Percentiles rank a stretch among this genome's conserved stretches.
Evolutionary conservation across 2,888 invertebrate species (phyloP).

Genomic region (Zonitis immaculata): DNA sequence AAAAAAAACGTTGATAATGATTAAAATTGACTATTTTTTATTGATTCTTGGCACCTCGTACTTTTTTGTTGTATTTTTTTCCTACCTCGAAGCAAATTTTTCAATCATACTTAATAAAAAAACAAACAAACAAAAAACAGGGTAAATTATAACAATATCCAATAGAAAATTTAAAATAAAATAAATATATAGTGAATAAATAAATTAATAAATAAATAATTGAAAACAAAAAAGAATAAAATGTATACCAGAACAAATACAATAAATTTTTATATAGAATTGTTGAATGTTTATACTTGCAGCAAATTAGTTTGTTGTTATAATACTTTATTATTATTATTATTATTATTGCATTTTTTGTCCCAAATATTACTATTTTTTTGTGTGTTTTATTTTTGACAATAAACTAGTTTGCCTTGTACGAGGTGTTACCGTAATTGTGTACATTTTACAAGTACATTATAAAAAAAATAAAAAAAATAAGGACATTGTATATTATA

Average conservation of each 20-base stretch:
- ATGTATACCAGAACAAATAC: constrained; percentile 38
- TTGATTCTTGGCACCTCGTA: constrained; percentile 43
- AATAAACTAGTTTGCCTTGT: constrained; percentile 27
- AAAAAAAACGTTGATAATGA: constrained; percentile 7
- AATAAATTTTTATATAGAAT: constrained; percentile 24
- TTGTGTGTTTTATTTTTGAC: not conserved
- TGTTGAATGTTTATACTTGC: constrained; percentile 19
- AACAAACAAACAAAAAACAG: constrained; percentile 38
- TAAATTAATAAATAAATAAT: constrained; percentile 13
- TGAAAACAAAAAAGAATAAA: constrained; percentile 28
- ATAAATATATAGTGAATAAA: constrained; percentile 17
- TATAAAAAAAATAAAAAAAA: no score
- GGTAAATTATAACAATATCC: constrained; percentile 47
- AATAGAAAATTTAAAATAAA: constrained; percentile 42
- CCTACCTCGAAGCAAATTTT: constrained; percentile 1
- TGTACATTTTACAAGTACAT: constrained; percentile 26
- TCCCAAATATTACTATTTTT: not conserved
- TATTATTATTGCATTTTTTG: not conserved
- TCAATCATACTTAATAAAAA: constrained; percentile 6
- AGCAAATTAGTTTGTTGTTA: constrained; percentile 20
- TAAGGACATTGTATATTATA: constrained; percentile 44
- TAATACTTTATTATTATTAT: not conserved
- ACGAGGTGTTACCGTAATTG: constrained; percentile 41
- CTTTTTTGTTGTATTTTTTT: constrained; percentile 25
- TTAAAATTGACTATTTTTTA: constrained; percentile 30